Conservation (phyloP, 2,888 invertebrate species). For the Steinernema hermaphroditum region DNA sequence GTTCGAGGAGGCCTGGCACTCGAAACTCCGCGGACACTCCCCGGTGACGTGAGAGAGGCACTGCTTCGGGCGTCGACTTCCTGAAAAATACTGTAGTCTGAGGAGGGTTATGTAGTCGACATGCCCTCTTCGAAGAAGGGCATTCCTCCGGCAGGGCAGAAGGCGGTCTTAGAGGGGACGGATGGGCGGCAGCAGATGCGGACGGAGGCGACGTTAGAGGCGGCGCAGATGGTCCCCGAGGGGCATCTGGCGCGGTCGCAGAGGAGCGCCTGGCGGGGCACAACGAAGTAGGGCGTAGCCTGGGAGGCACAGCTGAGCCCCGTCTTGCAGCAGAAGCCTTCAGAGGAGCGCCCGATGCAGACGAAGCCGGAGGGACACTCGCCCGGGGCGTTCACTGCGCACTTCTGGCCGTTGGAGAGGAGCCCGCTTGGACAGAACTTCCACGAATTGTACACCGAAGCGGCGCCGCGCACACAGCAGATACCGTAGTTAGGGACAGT, state of each 20-base stretch:
- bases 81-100: not conserved
- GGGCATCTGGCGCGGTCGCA: conserved; percentile 52
- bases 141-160: not conserved
- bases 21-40: not conserved
- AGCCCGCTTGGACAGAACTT: conserved; percentile 55
- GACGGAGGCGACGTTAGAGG: conserved; percentile 49
- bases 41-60: not conserved
- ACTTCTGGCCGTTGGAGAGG: conserved; percentile 53
- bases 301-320: conserved; percentile 40
- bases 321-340: conserved; percentile 49
- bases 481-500: conserved; percentile 64
- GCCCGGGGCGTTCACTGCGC: conserved; percentile 56
- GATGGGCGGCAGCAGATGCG: conserved; percentile 51
- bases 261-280: conserved; percentile 44
- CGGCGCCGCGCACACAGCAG: conserved; percentile 53
- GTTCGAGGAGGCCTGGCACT: not conserved
- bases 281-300: not conserved
- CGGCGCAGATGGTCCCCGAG: conserved; percentile 50
- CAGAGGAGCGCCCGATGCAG: conserved; percentile 39
- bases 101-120: not conserved
- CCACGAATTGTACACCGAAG: conserved; percentile 35
- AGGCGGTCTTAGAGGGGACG: not conserved
- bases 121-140: conserved; percentile 1
- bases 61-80: not conserved
- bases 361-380: conserved; percentile 49